phyloP scores from a whole-genome alignment of 2,888 invertebrate species.

The Drosophila algonquin region DNA sequence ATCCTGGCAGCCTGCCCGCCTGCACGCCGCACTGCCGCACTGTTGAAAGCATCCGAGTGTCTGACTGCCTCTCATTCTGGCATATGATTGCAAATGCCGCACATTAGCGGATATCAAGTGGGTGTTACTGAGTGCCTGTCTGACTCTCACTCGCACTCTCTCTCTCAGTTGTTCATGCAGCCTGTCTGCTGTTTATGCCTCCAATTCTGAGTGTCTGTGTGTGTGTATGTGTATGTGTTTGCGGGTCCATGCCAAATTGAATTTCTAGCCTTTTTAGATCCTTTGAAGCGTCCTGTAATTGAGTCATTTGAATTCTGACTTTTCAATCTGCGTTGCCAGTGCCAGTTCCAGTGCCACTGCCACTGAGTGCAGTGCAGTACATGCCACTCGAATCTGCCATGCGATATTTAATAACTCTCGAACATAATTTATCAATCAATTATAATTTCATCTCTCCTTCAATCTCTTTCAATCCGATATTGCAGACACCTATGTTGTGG shows the following conservation, averaged over 20 bases:
- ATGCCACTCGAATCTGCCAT: slow-evolving; percentile 38
- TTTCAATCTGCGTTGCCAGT: slow-evolving; percentile 65
- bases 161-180: slow-evolving; percentile 30
- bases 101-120: slow-evolving; percentile 80
- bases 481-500: slow-evolving; percentile 87
- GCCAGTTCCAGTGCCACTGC: background rate
- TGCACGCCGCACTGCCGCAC: background rate
- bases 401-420: slow-evolving; percentile 64
- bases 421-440: slow-evolving; percentile 62
- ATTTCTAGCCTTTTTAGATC: slow-evolving; percentile 78
- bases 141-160: slow-evolving; percentile 12
- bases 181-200: slow-evolving; percentile 49
- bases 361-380: slow-evolving; percentile 3
- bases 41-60: slow-evolving; percentile 38
- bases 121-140: slow-evolving; percentile 73
- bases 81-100: slow-evolving; percentile 79
- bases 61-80: slow-evolving; percentile 55
- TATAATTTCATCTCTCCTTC: slow-evolving; percentile 31
- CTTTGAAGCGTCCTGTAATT: slow-evolving; percentile 75
- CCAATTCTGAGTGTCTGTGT: slow-evolving; percentile 13
- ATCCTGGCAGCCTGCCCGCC: slow-evolving; percentile 4
- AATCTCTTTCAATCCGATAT: slow-evolving; percentile 6
- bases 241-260: slow-evolving; percentile 76
- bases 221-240: slow-evolving; percentile 37
- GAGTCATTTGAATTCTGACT: slow-evolving; percentile 78